Evolutionary conservation across 2,888 invertebrate genomes (phyloP), one percentile per base, ranked within the genome.

Genomic region (Scaptodrosophila latifasciaeformis): DNA sequence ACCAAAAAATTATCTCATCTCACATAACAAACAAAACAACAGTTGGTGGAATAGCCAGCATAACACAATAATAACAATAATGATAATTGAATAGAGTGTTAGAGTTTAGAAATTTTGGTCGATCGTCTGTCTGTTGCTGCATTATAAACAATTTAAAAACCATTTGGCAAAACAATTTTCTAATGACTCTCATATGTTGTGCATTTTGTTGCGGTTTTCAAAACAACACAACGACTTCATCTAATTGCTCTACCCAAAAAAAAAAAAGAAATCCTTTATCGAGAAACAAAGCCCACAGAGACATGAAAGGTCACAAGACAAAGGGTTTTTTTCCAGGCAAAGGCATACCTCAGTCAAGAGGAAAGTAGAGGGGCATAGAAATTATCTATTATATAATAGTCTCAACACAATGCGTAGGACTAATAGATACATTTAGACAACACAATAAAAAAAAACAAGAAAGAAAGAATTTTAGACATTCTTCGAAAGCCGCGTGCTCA

Each of bases 81-180:
- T 13, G n/a, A n/a, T n/a, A n/a, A n/a, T n/a, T n/a, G n/a, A n/a
- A n/a, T n/a, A n/a, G n/a, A n/a, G n/a, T n/a, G n/a, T n/a, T 69
- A 72, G 62, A 65, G 59, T 56, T 68, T 68, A 59, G 68, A 62
- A 49, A 65, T 62, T 59, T 57, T 62, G 19, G 51, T 64, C 70
- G 27, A 9, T 9, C 9, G 27, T 9, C 27, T 27, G 27, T 27
- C 27, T 27, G 9, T 39, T 19, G 19, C n/a, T 40, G 40, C 61
- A 60, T 53, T 72, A 59, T 67, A 72, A 77, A 77, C 77, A 76
- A 80, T 80, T 76, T 80, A 80, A 77, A 77, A 80, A 65, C 77
- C 81, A 77, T 77, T 77, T 77, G 76, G 75, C 77, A 80, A 77
- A 80, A 80, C 78, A 80, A 75, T 78, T 77, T 70, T 75, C 75